These are phyloP conservation scores for Drosophila prosaltans DNA, from an alignment of 1,140 invertebrate species.

Conservation along the genomic window DNA sequence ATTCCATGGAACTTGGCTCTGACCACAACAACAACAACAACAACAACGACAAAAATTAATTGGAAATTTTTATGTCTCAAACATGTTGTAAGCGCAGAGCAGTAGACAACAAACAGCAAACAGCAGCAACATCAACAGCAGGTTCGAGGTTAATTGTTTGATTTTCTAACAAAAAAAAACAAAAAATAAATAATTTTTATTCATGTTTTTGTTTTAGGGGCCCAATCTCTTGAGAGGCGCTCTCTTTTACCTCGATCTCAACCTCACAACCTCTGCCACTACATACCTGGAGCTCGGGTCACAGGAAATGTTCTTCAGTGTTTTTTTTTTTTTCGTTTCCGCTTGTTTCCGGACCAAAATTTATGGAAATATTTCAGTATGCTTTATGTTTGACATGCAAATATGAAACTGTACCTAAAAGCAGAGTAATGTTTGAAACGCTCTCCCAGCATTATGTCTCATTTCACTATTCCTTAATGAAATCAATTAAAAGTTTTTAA, in stretches of 20 bases:
- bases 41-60: constrained; percentile 71
- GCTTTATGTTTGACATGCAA: neutral
- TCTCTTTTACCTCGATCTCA: constrained; percentile 24
- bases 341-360: constrained; percentile 11
- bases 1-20: constrained; percentile 69
- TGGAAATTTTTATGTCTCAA: constrained; percentile 81
- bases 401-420: neutral
- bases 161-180: constrained; percentile 78
- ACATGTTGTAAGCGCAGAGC: constrained; percentile 72
- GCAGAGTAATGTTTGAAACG: too few relatives aligned
- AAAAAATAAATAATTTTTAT: constrained; percentile 47
- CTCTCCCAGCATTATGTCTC: too few relatives aligned
- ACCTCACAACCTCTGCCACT: constrained; percentile 10
- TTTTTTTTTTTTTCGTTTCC: neutral
- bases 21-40: constrained; percentile 60
- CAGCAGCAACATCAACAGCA: constrained; percentile 43
- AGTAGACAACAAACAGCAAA: constrained; percentile 1
- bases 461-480: too few relatives aligned
- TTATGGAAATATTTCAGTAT: neutral
- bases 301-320: constrained; percentile 70
- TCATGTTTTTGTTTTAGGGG: constrained; percentile 46
- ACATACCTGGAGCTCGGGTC: constrained; percentile 40
- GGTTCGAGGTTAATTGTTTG: constrained; percentile 81
- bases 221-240: constrained; percentile 67
- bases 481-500: too few relatives aligned